Percentiles rank a stretch among this genome's conserved stretches.
Evolutionary conservation across 1,140 invertebrate genomes (phyloP).

Genomic region (Eueides isabella): DNA sequence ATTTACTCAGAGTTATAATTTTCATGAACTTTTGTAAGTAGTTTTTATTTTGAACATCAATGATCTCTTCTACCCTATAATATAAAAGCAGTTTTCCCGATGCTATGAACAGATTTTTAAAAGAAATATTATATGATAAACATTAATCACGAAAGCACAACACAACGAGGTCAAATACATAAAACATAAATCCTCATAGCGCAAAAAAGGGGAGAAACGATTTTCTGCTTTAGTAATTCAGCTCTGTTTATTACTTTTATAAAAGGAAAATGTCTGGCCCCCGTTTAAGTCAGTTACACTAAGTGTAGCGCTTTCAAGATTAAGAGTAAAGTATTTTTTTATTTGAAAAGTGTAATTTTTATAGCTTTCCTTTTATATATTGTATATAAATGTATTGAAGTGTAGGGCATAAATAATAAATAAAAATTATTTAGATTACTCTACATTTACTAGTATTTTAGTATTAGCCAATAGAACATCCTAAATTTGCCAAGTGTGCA

Average conservation of each 20-base stretch:
- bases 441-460: too few species aligned
- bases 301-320: slow-evolving; percentile 16
- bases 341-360: too few species aligned
- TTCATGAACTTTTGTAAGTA: not conserved
- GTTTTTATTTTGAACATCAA: slow-evolving; percentile 5
- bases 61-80: not conserved
- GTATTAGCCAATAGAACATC: too few species aligned
- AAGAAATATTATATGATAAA: slow-evolving; percentile 42
- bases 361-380: too few species aligned
- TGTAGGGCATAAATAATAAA: too few species aligned
- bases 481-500: too few species aligned
- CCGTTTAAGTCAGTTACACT: slow-evolving; percentile 12
- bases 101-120: not conserved
- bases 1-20: not conserved
- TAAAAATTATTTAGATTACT: too few species aligned
- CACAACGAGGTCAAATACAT: slow-evolving; percentile 73
- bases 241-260: slow-evolving; percentile 61
- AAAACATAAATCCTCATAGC: slow-evolving; percentile 73
- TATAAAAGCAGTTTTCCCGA: not conserved
- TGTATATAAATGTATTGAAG: too few species aligned
- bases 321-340: not conserved
- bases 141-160: slow-evolving; percentile 64
- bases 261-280: slow-evolving; percentile 50
- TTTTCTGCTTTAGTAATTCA: slow-evolving; percentile 62
- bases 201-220: slow-evolving; percentile 62